A percentile compares a stretch with the other conserved stretches of the same genome.
Evolutionary conservation across 2,113 vertebrate genomes (phyloP).

Genomic region (Marmota flaviventris): DNA sequence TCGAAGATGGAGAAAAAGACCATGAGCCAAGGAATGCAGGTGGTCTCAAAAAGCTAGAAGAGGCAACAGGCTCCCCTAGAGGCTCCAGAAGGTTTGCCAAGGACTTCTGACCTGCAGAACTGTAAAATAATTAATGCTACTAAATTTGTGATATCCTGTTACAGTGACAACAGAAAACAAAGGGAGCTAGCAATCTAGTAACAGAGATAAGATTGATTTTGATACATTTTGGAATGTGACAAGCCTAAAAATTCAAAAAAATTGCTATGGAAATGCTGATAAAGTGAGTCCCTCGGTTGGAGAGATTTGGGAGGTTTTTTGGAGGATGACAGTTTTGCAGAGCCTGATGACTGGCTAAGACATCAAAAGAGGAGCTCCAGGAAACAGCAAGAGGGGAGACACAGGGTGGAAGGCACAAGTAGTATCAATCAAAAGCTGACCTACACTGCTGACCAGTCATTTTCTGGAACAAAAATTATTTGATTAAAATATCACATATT

Average conservation of each 20-base stretch:
- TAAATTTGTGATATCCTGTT: not conserved
- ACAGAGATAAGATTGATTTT: not conserved
- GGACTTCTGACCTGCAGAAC: not conserved
- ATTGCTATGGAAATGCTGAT: not conserved
- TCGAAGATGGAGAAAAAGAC: not conserved
- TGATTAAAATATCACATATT: not conserved
- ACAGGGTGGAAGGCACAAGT: not conserved
- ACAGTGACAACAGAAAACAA: not conserved
- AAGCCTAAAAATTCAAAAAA: not conserved
- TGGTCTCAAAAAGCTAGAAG: not conserved
- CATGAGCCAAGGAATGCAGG: not conserved
- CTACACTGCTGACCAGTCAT: not conserved
- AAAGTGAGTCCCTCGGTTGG: not conserved
- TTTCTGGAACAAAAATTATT: slow-evolving; percentile 3
- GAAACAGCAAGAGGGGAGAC: not conserved
- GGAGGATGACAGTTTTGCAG: not conserved
- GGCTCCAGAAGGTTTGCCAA: not conserved
- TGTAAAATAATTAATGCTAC: not conserved
- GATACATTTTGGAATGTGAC: not conserved
- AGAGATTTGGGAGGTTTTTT: not conserved
- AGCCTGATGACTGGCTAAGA: not conserved
- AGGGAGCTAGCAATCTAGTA: not conserved
- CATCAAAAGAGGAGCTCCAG: not conserved
- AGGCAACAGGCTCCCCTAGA: not conserved
- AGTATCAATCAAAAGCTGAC: not conserved